Percentiles rank a stretch among this genome's conserved stretches.
phyloP scores from a whole-genome alignment of 2,888 invertebrate species.

The Nysson spinosus region DNA sequence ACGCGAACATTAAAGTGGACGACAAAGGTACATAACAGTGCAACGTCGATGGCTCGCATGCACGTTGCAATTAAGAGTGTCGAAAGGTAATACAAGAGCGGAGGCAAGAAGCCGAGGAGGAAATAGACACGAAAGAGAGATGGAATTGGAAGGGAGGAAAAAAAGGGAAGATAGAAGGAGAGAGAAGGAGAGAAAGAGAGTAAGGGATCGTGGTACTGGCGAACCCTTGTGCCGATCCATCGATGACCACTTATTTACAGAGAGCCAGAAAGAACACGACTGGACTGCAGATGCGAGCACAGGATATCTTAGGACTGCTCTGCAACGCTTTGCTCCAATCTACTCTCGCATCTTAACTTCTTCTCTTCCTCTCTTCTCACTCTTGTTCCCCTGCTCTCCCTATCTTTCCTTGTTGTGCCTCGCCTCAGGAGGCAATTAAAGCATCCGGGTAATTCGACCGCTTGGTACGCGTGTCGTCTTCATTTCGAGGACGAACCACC shows the following conservation, averaged over 20 bases:
- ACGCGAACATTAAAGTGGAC: conserved; percentile 9
- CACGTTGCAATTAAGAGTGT: conserved; percentile 70
- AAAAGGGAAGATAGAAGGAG: conserved; percentile 2
- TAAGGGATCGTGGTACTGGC: conserved; percentile 24
- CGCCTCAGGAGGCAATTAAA: conserved; percentile 73
- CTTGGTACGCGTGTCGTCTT: conserved; percentile 46
- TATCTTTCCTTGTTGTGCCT: conserved; percentile 44
- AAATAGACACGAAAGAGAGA: conserved; percentile 26
- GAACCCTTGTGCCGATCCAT: conserved; percentile 63
- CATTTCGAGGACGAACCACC: conserved; percentile 48
- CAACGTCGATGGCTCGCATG: conserved; percentile 55
- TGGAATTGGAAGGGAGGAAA: conserved; percentile 20
- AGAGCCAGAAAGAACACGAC: conserved; percentile 70
- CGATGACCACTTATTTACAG: conserved; percentile 75
- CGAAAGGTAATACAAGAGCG: conserved; percentile 12
- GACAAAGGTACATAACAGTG: not conserved
- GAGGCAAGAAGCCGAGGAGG: conserved; percentile 18
- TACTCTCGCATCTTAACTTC: conserved; percentile 51
- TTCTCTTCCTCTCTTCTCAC: conserved; percentile 4
- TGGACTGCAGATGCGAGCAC: conserved; percentile 59
- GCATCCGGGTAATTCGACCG: conserved; percentile 69
- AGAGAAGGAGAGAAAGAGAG: conserved; percentile 7
- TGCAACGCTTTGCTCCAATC: conserved; percentile 62
- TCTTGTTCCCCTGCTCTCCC: conserved; percentile 9
- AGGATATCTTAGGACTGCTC: conserved; percentile 61